phyloP scores from a whole-genome alignment of 2,888 invertebrate species.

The Cataglyphis cursor region DNA sequence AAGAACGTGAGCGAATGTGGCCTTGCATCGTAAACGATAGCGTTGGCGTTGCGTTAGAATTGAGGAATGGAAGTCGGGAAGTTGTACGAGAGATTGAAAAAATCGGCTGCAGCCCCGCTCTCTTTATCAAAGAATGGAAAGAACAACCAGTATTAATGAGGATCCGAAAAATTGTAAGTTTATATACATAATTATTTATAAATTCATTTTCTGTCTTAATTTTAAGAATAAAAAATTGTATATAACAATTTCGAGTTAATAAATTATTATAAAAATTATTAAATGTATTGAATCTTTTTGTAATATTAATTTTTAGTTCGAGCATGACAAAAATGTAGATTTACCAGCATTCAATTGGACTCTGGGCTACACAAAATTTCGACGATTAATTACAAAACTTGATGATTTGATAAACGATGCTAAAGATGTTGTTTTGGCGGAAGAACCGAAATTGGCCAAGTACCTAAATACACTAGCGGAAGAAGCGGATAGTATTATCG shows the following conservation, averaged over 20 bases:
- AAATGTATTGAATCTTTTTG: neutral
- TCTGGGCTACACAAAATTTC: slow-evolving; percentile 79
- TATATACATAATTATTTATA: neutral
- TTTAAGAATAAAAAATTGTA: neutral
- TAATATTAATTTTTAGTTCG: slow-evolving; percentile 75
- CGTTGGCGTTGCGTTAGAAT: slow-evolving; percentile 84
- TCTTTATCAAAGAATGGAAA: slow-evolving; percentile 87
- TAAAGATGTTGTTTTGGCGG: slow-evolving; percentile 68
- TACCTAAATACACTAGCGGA: slow-evolving; percentile 69
- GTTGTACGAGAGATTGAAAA: slow-evolving; percentile 87
- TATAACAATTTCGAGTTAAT: neutral
- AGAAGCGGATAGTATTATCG: slow-evolving; percentile 70
- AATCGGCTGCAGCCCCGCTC: slow-evolving; percentile 86
- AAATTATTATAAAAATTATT: slow-evolving; percentile 5
- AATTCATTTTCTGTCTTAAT: neutral
- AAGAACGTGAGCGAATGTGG: slow-evolving; percentile 87
- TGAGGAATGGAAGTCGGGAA: slow-evolving; percentile 80
- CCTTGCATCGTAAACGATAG: slow-evolving; percentile 87
- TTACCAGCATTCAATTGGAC: slow-evolving; percentile 82
- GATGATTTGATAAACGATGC: slow-evolving; percentile 71
- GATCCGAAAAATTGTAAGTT: slow-evolving; percentile 76
- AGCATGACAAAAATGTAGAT: slow-evolving; percentile 60
- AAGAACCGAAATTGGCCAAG: slow-evolving; percentile 71
- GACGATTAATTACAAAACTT: slow-evolving; percentile 76
- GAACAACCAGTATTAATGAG: slow-evolving; percentile 77